Evolutionary conservation across 2,888 invertebrate genomes (phyloP).

Genomic region (Zeuzera pyrina): DNA sequence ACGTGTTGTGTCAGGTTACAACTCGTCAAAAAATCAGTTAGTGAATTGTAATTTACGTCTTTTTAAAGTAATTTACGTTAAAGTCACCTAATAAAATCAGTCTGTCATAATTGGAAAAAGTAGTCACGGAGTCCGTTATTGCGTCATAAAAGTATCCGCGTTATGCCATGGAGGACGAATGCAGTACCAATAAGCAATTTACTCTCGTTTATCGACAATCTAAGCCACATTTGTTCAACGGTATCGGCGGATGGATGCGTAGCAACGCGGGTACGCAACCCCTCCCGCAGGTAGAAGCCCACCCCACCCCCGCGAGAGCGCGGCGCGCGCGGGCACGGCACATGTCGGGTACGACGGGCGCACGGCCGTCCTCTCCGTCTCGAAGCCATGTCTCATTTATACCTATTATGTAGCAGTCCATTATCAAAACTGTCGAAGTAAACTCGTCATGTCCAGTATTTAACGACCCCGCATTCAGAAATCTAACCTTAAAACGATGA

Average conservation of each 20-base stretch:
- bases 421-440: not conserved
- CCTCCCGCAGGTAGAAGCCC: not conserved
- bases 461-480: not conserved
- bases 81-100: too few species aligned
- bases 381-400: constrained; percentile 2
- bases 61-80: too few species aligned
- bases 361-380: not conserved
- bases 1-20: too few species aligned
- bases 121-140: too few species aligned
- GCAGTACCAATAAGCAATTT: not conserved
- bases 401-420: not conserved
- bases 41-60: too few species aligned
- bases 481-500: not conserved
- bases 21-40: too few species aligned
- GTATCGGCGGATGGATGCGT: not conserved
- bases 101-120: too few species aligned
- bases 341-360: not conserved
- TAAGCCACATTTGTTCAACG: constrained; percentile 2
- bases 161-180: too few species aligned
- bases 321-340: not conserved
- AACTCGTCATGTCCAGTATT: constrained; percentile 1
- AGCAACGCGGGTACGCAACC: not conserved
- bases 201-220: not conserved
- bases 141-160: too few species aligned
- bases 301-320: not conserved